These are phyloP conservation scores for Condylura cristata DNA, from an alignment of 2,113 vertebrate genomes.

Conservation along the genomic window DNA sequence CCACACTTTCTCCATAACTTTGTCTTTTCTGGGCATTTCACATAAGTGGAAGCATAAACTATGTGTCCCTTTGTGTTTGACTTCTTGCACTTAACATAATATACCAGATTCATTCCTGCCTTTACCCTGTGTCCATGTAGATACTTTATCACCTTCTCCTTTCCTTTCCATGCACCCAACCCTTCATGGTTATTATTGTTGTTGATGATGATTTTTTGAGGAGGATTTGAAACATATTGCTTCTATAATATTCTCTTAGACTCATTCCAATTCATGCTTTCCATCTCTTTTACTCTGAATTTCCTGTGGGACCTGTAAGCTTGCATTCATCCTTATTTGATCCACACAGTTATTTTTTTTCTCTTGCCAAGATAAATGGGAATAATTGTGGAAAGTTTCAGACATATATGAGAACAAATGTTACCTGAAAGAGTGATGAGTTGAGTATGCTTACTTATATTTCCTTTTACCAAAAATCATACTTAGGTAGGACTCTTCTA, in stretches of 20 bases:
- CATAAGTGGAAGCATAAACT: neutral
- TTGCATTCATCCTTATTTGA: neutral
- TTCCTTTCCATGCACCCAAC: neutral
- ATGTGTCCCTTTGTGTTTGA: neutral
- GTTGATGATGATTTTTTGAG: neutral
- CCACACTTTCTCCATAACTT: neutral
- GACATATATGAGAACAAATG: slow-evolving; percentile 25
- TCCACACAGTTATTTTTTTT: neutral
- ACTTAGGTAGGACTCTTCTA: neutral
- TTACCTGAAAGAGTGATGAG: neutral
- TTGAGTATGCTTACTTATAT: neutral
- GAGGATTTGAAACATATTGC: neutral
- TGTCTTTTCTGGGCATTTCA: neutral
- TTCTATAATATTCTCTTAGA: neutral
- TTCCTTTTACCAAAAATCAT: slow-evolving; percentile 27
- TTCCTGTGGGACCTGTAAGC: neutral
- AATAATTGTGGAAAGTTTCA: slow-evolving; percentile 7
- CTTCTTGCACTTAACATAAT: neutral
- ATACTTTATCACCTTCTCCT: neutral
- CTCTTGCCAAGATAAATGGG: slow-evolving; percentile 9
- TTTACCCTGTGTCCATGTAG: neutral
- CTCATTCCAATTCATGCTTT: neutral
- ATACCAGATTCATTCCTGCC: neutral
- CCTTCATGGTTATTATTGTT: neutral
- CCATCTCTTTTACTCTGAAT: neutral